Base-by-base conservation (phyloP, 2,797 vertebrate genomes). In the Chelidonichthys spinosus region DNA sequence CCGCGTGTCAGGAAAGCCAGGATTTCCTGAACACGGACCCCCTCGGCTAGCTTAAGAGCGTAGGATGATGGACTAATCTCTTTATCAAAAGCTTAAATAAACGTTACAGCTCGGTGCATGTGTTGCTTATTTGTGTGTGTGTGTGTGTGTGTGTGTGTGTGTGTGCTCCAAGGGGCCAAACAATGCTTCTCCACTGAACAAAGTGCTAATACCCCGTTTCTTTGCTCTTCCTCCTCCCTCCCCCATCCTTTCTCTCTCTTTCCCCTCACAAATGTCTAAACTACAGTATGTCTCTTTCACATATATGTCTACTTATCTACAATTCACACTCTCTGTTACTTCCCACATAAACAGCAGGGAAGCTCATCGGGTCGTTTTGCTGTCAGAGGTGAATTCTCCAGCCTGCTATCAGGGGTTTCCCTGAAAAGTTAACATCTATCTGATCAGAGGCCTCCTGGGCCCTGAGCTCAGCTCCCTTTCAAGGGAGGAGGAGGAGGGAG, bases 51-150 rank as follows among this genome's bases (percentile, higher is more conserved):
- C 82, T 90, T 90, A 88, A 85, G 82, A 88, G 78, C 85, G 75
- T 79, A 82, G 84, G 86, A 93, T 87, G 89, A 91, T 88, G 91
- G 82, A 79, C 87, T 95, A 94, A 96, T 95, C 94, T 93, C 93
- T 93, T 95, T 91, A 93, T 95, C 93, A 95, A 94, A 94, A 85
- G 91, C 85, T 88, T 93, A 93, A 93, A 94, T 94, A 94, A 95
- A 95, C 86, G 75, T 84, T 70, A 61, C 53, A 75, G 72, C 72
- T 74, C 49, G 77, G 72, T 78, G 77, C 64, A 36, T 76, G 76
- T 72, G 79, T 18, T 63, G 44, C 33, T 63, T 63, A 49, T 63
- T 63, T 82, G 60, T 73, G 36, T 73, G 69, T 42, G 40, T 80
- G 71, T 81, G 74, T 79, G 77, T 74, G 64, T 73, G 60, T 69